Evolutionary conservation across 2,888 invertebrate genomes (phyloP).

Genomic region (Lithophane leautieri): DNA sequence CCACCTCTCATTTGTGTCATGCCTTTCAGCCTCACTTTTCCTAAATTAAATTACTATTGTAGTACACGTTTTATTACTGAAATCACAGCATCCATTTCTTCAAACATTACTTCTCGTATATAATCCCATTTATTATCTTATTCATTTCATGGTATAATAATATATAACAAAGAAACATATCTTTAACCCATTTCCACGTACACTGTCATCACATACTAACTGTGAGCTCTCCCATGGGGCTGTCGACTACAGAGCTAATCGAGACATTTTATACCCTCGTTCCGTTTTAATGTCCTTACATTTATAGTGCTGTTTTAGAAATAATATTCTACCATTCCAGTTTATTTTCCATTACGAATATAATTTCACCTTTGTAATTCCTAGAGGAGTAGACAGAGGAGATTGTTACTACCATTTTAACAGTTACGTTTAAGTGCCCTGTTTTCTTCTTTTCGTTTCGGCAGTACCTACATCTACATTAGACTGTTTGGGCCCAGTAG

Average conservation of each 20-base stretch:
- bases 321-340: conserved; percentile 12
- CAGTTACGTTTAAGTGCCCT: background rate
- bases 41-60: background rate
- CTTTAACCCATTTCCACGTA: background rate
- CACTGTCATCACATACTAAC: conserved; percentile 18
- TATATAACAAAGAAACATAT: background rate
- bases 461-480: background rate
- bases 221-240: background rate
- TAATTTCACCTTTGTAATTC: conserved; percentile 7
- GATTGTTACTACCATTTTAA: background rate
- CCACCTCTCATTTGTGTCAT: too few relatives aligned
- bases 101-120: background rate
- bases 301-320: conserved; percentile 38
- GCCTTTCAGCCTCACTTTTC: background rate
- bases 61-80: background rate
- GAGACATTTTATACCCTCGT: conserved; percentile 29
- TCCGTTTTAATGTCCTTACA: conserved; percentile 34
- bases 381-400: background rate
- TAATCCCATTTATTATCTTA: background rate
- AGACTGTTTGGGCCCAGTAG: background rate
- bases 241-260: conserved; percentile 28
- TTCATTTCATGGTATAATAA: background rate
- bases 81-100: background rate
- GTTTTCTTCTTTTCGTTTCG: background rate
- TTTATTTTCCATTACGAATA: conserved; percentile 6